Evolutionary conservation across 2,888 invertebrate species (phyloP), one percentile per base, ranked within the genome.

Genomic region (Miltochrista miniata): DNA sequence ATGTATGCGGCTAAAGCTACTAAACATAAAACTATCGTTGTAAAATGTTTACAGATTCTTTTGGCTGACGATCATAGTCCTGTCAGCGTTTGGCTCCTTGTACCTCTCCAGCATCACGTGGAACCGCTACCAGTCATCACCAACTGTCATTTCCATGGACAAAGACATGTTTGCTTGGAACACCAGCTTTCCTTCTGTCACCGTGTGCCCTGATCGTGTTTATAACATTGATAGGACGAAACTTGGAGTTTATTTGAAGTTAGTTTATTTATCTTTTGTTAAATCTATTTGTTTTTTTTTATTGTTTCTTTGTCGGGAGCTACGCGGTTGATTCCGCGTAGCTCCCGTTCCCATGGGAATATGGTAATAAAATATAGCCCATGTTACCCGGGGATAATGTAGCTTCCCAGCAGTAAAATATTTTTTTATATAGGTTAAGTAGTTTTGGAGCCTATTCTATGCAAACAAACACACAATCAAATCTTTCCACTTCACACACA

Each of bases 71-170:
- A 84, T 92, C 52, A 93, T 94, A 31, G 82, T 81, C 8, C 67
- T 93, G 30, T 94, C 93, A 0, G 82, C 93, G 7, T 92, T 88
- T 57, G 93, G 93, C 4, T 88, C 93, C 7, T 74, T 93, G 14
- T 92, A 88, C 61, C 81, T 94, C 38, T 94, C 95, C 29, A 82
- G 84, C 54, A 85, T 93, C 37, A 95, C 94, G 8, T 93, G 95
- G 93, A 79, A 81, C 7, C 92, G 95, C 18, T 95, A 95, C 74
- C 94, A 93, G 77, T 94, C 93, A 38, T 95, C 95, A 10, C 95
- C 95, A 1, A 95, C 95, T 36, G 95, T 95, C 3, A 93, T 95
- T 31, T 95, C 95, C 15, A 95, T 95, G 94, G 95, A 95, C 76
- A 89, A 95, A 1, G 95, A 95, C 74, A 93, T 94, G 87, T 93